Percentiles rank a stretch among this genome's conserved stretches.
Evolutionary conservation across 2,797 vertebrate species (phyloP).

Genomic region (Melopsittacus undulatus): DNA sequence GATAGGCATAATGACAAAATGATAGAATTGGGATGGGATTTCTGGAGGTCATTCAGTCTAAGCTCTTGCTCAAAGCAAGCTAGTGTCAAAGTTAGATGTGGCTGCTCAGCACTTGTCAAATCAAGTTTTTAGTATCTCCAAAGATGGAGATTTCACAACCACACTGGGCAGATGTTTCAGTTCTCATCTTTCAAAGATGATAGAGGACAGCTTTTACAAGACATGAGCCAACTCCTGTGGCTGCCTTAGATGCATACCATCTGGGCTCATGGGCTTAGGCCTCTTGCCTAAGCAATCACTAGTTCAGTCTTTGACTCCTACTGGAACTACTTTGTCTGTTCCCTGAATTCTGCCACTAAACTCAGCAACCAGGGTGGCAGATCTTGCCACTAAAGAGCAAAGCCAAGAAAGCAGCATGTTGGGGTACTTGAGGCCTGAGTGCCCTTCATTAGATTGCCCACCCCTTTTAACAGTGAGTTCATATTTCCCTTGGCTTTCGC

Average conservation of each 20-base stretch:
- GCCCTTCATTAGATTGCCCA: background rate
- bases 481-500: background rate
- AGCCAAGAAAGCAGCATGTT: background rate
- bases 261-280: background rate
- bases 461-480: background rate
- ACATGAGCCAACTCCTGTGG: background rate
- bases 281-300: background rate
- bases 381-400: background rate
- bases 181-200: background rate
- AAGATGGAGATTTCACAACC: background rate
- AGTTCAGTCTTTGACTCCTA: background rate
- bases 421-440: background rate
- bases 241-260: background rate
- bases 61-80: background rate
- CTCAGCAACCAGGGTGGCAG: background rate
- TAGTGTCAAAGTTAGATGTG: background rate
- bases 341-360: background rate
- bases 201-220: background rate
- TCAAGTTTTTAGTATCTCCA: background rate
- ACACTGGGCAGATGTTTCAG: background rate
- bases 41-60: background rate
- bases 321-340: background rate
- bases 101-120: background rate
- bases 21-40: background rate
- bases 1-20: background rate